A percentile compares a stretch with the other conserved stretches of the same genome.
phyloP scores from a whole-genome alignment of 2,797 vertebrate genomes.

The Coreius guichenoti region DNA sequence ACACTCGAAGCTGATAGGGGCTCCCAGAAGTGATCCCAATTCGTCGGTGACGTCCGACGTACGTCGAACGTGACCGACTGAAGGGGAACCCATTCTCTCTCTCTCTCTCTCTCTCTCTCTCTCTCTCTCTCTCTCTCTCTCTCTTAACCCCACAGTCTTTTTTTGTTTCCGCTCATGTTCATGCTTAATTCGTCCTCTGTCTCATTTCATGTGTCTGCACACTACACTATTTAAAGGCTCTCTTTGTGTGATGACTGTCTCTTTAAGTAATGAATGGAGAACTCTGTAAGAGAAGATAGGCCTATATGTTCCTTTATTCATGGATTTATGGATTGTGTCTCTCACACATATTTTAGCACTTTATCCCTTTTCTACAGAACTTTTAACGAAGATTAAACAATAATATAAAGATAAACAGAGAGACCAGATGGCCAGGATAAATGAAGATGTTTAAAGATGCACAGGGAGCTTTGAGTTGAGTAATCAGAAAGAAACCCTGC shows the following conservation, averaged over 20 bases:
- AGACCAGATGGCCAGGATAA: not conserved
- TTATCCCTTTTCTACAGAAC: not conserved
- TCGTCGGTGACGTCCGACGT: no score
- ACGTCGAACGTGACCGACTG: no score
- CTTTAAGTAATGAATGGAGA: conserved; percentile 3
- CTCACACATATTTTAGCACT: not conserved
- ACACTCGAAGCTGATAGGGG: no score
- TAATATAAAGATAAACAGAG: not conserved
- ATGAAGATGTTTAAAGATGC: not conserved
- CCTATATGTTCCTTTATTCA: not conserved
- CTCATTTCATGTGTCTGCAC: conserved; percentile 13
- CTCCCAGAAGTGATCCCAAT: no score
- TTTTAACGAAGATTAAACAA: not conserved
- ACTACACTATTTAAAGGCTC: conserved; percentile 19
- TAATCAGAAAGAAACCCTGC: not conserved
- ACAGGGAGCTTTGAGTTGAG: not conserved
- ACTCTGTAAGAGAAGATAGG: not conserved
- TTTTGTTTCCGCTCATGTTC: conserved; percentile 15
- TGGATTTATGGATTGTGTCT: not conserved
- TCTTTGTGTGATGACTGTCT: conserved; percentile 35
- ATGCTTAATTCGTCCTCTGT: conserved; percentile 38
- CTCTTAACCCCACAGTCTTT: not conserved
- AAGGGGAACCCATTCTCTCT: conserved; percentile 34
- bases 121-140: conserved; percentile 24
- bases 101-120: conserved; percentile 25